Evolutionary conservation across 2,113 vertebrate genomes (phyloP).

Genomic region (Pseudolaguvia tuberculata): DNA sequence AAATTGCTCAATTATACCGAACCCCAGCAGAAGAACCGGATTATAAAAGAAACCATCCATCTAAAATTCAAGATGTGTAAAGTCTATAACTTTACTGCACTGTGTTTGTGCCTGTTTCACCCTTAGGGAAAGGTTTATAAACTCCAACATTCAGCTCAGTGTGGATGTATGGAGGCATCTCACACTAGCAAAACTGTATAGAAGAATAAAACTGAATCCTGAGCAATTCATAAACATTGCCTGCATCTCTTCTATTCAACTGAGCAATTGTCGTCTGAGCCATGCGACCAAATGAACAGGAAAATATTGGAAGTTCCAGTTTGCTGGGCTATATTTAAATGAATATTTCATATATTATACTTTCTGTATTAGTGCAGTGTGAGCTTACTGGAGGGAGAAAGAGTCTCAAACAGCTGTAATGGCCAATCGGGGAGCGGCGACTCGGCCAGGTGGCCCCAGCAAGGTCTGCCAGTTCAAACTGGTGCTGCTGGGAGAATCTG

Average conservation of each 20-base stretch:
- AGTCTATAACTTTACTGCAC: neutral
- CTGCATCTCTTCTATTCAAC: neutral
- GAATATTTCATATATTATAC: neutral
- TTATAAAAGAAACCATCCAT: neutral
- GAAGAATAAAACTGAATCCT: neutral
- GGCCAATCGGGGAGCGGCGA: slow-evolving; percentile 92
- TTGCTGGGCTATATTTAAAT: neutral
- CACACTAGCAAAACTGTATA: neutral
- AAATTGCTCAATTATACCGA: too few species aligned
- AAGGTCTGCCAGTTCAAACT: slow-evolving; percentile 92
- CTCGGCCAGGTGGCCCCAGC: slow-evolving; percentile 86
- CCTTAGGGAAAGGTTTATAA: neutral
- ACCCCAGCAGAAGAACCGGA: neutral
- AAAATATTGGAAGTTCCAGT: neutral
- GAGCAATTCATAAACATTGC: too few species aligned
- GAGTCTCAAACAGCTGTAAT: slow-evolving; percentile 74
- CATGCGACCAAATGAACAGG: too few species aligned
- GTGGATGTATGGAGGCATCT: neutral
- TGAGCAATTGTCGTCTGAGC: neutral
- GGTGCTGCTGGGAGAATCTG: slow-evolving; percentile 86
- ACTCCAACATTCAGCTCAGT: neutral
- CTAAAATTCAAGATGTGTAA: too few species aligned
- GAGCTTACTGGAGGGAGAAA: slow-evolving; percentile 66
- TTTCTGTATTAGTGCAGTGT: slow-evolving; percentile 50
- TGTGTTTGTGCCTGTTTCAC: neutral